Evolutionary conservation across 2,888 invertebrate genomes (phyloP).

Genomic region (Tridacna gigas): DNA sequence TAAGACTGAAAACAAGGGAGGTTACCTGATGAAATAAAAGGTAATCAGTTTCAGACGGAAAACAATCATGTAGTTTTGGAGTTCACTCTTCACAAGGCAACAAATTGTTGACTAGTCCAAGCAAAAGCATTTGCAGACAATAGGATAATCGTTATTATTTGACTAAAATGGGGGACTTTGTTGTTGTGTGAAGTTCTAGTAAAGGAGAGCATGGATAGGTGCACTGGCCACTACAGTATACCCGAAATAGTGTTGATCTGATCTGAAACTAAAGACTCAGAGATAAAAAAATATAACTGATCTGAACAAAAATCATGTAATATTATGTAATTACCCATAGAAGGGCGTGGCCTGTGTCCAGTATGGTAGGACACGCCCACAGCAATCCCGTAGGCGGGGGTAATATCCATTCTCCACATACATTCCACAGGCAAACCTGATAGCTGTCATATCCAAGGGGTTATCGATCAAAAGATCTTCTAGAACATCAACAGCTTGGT

Average conservation of each 20-base stretch:
- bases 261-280: neutral
- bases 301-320: neutral
- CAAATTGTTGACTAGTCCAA: no score
- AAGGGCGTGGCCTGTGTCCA: conserved; percentile 85
- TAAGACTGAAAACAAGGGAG: conserved; percentile 32
- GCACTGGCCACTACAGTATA: no score
- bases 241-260: neutral
- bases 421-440: conserved; percentile 85
- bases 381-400: conserved; percentile 84
- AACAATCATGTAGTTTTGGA: no score
- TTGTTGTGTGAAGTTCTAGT: no score
- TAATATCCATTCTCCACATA: conserved; percentile 85
- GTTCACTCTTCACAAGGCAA: no score
- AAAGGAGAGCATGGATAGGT: no score
- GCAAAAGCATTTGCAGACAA: no score
- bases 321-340: conserved; percentile 81
- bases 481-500: conserved; percentile 84
- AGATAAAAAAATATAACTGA: conserved; percentile 15
- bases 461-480: conserved; percentile 85
- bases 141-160: no score
- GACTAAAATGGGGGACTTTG: no score
- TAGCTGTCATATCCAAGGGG: conserved; percentile 86
- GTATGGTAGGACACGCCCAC: conserved; percentile 85
- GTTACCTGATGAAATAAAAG: no score
- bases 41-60: no score